phyloP scores from a whole-genome alignment of 2,797 vertebrate genomes.

The Lutjanus campechanus region DNA sequence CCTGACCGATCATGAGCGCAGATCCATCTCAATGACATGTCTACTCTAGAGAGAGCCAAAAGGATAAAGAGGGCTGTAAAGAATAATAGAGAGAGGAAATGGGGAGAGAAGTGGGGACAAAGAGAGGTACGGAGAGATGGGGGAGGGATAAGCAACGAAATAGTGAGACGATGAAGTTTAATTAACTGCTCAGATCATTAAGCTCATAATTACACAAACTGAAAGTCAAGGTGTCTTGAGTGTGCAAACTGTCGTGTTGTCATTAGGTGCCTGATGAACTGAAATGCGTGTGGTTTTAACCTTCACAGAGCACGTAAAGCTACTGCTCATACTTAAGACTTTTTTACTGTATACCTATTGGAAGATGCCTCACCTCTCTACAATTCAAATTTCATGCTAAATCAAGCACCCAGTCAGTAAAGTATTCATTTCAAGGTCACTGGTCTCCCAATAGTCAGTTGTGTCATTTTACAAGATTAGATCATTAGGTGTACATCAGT shows the following conservation, averaged over 20 bases:
- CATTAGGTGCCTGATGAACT: conserved; percentile 47
- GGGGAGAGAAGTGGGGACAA: neutral
- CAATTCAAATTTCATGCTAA: neutral
- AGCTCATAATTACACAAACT: conserved; percentile 45
- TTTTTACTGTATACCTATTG: neutral
- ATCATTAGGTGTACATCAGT: conserved; percentile 19
- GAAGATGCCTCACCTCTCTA: neutral
- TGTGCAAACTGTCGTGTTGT: conserved; percentile 18
- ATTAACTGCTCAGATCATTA: conserved; percentile 60
- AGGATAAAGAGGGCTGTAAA: conserved; percentile 9
- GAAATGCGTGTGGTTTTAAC: conserved; percentile 26
- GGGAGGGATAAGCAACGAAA: neutral
- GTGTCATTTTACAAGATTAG: conserved; percentile 19
- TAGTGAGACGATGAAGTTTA: conserved; percentile 34
- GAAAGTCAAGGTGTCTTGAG: conserved; percentile 45
- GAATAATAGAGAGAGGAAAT: conserved; percentile 7
- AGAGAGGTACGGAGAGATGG: neutral
- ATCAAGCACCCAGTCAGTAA: neutral
- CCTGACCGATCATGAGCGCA: conserved; percentile 22
- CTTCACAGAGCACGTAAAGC: conserved; percentile 14
- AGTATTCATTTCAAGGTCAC: neutral
- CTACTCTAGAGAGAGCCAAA: conserved; percentile 16
- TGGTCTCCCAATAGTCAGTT: neutral
- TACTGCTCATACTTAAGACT: neutral
- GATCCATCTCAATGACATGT: conserved; percentile 39